Base-by-base conservation (phyloP, 2,888 invertebrate genomes). In the Prosopocoilus inquinatus region DNA sequence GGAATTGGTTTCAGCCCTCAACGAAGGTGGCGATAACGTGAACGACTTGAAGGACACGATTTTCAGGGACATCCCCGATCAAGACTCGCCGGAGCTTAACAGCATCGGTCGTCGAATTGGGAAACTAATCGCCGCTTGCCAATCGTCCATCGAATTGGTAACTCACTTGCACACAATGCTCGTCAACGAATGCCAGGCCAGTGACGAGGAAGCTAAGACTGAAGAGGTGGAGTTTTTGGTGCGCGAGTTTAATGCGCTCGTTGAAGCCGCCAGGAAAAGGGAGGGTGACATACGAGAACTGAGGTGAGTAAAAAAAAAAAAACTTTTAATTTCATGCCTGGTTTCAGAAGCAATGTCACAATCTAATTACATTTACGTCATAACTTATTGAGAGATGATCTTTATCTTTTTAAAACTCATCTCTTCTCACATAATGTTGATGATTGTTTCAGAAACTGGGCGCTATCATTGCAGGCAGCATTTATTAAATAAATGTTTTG, bases 131-230 rank as follows among this genome's bases (percentile, higher is more conserved):
- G 87, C 89, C 46, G 87, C 86, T 64, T 90, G 91, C 60, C 88
- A 89, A 67, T 91, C 91, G 5, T 88, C 88, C 4, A 79, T 92
- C 43, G 94, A 94, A 75, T 76, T 93, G 50, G 85, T 92, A 16
- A 87, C 87, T 70, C 93, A 93, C 79, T 80, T 94, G 43, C 89
- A 89, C 54, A 84, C 84, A 58, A 74, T 91, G 12, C 79, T 94
- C 2, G 75, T 89, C 2, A 86, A 86, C 36, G 92, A 94, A 74
- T 91, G 85, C 71, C 84, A 84, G 53, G 85, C 86, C 13, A 84
- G 81, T 1, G 81, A 83, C 59, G 83, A 85, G 47, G 85, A 87
- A 66, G 88, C 89, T 0, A 82, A 84, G 76, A 78, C 83, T 43
- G 81, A 83, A 61, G 81, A 86, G 75, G 85, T 92, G 9, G 80